Conservation (phyloP, 2,888 invertebrate genomes). For the Andrena chrysosceles region DNA sequence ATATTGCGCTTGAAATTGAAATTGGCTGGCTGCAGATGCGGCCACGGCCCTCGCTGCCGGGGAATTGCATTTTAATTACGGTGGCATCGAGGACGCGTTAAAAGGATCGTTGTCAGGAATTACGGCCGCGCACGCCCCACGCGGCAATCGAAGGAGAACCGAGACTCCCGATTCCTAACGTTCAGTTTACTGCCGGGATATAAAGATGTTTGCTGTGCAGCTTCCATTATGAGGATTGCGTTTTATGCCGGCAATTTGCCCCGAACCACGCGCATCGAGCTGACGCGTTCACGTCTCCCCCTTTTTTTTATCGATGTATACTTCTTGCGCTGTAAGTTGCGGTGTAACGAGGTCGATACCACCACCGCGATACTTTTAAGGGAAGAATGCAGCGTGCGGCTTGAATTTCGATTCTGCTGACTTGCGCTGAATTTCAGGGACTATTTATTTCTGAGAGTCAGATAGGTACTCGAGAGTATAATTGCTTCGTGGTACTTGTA, state of each 20-base stretch:
- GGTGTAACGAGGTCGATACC: not conserved
- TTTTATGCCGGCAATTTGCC: constrained; percentile 8
- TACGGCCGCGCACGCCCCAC: not conserved
- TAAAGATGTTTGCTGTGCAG: not conserved
- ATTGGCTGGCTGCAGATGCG: constrained; percentile 62
- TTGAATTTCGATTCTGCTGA: not conserved
- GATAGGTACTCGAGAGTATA: no score
- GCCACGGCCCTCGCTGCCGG: constrained; percentile 50
- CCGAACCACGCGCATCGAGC: not conserved
- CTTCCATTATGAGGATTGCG: not conserved
- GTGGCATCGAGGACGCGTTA: constrained; percentile 39
- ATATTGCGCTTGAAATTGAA: constrained; percentile 70
- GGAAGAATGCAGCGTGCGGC: not conserved
- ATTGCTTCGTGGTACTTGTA: no score
- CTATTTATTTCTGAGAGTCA: not conserved
- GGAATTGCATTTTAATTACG: constrained; percentile 76
- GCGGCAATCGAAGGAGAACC: not conserved
- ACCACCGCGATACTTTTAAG: not conserved
- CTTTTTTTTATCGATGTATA: not conserved
- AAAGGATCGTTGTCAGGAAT: constrained; percentile 23
- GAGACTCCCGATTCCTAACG: not conserved
- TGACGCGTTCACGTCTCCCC: no score
- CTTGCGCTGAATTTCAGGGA: not conserved
- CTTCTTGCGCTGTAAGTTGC: not conserved
- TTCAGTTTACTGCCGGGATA: not conserved